Base-by-base conservation (phyloP, 2,797 vertebrate genomes). In the Delichon dasypus region DNA sequence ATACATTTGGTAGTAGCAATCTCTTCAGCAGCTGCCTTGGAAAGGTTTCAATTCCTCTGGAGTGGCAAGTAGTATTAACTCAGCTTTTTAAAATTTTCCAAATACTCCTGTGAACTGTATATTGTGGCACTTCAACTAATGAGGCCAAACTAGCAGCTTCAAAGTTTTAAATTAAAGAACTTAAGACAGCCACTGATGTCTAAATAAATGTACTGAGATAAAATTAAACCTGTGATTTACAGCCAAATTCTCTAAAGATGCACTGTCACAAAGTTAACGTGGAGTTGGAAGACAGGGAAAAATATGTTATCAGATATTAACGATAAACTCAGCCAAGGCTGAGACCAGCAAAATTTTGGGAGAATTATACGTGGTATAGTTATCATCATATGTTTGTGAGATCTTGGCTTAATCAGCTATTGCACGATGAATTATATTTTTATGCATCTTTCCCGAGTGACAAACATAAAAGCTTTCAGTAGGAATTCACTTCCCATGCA, bases 121-220 rank as follows among this genome's bases (percentile, higher is more conserved):
- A 47, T 18, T 30, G 12, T 29, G 48, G 60, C 74, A 84, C 70
- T 93, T 80, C 4, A 11, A 73, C 55, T 67, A 76, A 89, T 48
- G 57, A 93, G n/a, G 22, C 26, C 47, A 95, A 95, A 88, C 89
- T 48, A 93, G 53, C 66, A 92, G 74, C 45, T 82, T 79, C 23
- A 64, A 84, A 81, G 36, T 92, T 91, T 88, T 51, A 85, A 92
- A 90, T 70, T 89, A 67, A 89, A 77, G 55, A 81, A 83, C 64
- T 87, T 64, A 94, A 76, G 58, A 54, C 50, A 95, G n/a, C 5
- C 40, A 68, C n/a, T 83, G 57, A 60, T 85, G 34, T 25, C 65
- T 88, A 88, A 83, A 89, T 85, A 88, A 83, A 89, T 85, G 40
- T 79, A 23, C 38, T 27, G 15, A 81, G 76, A 84, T 30, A 71